Percentiles rank a stretch among this genome's conserved stretches.
phyloP scores from a whole-genome alignment of 1,140 invertebrate species.

The Tetranychus cinnabarinus region DNA sequence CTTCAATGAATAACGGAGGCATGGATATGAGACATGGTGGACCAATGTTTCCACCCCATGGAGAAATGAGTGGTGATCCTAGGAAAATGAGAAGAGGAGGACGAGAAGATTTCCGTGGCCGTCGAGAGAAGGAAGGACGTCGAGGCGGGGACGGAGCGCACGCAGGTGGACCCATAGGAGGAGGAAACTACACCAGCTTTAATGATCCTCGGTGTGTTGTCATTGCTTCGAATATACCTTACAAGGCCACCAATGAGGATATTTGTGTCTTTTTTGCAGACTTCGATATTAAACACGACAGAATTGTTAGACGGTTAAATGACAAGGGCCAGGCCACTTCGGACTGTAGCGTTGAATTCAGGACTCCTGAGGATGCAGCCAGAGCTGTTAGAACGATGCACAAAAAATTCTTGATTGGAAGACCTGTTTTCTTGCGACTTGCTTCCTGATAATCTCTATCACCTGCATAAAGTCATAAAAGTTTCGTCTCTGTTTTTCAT shows the following conservation, averaged over 20 bases:
- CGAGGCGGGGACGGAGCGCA: background rate
- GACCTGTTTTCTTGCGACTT: conserved; percentile 9
- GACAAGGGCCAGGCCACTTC: conserved; percentile 60
- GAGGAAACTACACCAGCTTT: background rate
- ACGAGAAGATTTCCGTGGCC: background rate
- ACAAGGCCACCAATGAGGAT: conserved; percentile 55
- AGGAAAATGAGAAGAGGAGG: background rate
- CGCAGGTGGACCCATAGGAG: background rate
- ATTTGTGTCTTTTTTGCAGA: conserved; percentile 55
- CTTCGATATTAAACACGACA: conserved; percentile 17
- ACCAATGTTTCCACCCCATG: background rate
- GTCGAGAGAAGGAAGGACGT: background rate
- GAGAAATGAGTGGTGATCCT: background rate
- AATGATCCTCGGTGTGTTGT: conserved; percentile 55
- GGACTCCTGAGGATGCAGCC: conserved; percentile 42
- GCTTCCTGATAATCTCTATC: background rate
- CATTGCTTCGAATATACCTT: conserved; percentile 58
- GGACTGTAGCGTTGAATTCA: conserved; percentile 62
- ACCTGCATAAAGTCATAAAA: no score
- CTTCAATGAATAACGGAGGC: no score
- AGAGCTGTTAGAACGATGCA: conserved; percentile 35
- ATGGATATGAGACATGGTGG: background rate
- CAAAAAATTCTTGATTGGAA: conserved; percentile 11
- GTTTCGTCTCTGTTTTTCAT: no score
- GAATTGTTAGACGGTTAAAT: conserved; percentile 27